Conservation (phyloP, 2,888 invertebrate species). For the Coenonympha glycerion region DNA sequence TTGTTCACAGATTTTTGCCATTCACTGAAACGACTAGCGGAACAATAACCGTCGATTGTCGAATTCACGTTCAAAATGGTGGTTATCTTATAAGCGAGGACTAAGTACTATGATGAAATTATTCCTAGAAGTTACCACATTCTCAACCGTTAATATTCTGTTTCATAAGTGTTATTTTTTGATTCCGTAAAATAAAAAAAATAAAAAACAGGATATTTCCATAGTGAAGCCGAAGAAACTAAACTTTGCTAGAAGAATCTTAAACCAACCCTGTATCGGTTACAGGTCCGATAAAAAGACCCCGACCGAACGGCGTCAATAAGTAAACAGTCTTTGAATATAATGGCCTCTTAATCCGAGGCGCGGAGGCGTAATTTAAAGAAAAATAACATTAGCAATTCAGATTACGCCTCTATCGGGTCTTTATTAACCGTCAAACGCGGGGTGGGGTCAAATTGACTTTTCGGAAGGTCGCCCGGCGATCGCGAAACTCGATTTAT, state of each 20-base stretch:
- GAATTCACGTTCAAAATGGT: too few relatives aligned
- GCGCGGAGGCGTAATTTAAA: slow-evolving; percentile 66
- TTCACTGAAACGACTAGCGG: too few relatives aligned
- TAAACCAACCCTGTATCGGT: slow-evolving; percentile 2
- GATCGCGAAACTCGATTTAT: slow-evolving; percentile 42
- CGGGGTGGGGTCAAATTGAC: slow-evolving; percentile 58
- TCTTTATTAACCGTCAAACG: slow-evolving; percentile 70
- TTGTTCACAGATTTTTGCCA: too few relatives aligned
- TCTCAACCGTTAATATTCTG: too few relatives aligned
- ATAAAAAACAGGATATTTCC: not conserved
- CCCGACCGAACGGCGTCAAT: slow-evolving; percentile 45
- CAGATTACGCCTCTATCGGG: slow-evolving; percentile 61
- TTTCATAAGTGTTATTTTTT: too few relatives aligned
- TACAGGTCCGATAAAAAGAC: slow-evolving; percentile 18
- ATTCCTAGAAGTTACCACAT: too few relatives aligned
- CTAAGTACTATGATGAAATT: too few relatives aligned
- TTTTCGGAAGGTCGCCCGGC: slow-evolving; percentile 45
- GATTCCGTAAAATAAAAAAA: not conserved
- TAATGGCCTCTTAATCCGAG: slow-evolving; percentile 62
- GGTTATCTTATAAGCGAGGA: too few relatives aligned
- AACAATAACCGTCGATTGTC: too few relatives aligned
- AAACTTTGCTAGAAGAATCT: slow-evolving; percentile 7
- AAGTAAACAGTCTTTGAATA: slow-evolving; percentile 61
- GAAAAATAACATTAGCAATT: slow-evolving; percentile 75
- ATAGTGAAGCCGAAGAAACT: not conserved